These are phyloP conservation scores for Cossypha dichroa DNA, from an alignment of 2,797 vertebrate species.

Conservation along the genomic window DNA sequence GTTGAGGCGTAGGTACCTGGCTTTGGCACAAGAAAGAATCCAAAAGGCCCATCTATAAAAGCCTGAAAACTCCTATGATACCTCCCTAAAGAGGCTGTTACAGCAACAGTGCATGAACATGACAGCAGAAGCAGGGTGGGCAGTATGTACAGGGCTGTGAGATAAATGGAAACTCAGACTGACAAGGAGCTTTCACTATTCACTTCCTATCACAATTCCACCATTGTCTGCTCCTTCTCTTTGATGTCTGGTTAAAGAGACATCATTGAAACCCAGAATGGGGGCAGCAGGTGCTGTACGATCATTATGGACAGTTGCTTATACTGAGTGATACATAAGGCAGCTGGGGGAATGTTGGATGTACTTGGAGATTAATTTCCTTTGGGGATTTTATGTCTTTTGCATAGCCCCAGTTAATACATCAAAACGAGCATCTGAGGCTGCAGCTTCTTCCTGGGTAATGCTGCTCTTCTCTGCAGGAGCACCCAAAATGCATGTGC, in stretches of 20 bases:
- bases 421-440: background rate
- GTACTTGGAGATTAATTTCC: constrained; percentile 53
- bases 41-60: background rate
- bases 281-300: constrained; percentile 38
- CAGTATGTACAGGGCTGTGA: background rate
- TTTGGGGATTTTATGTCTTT: constrained; percentile 33
- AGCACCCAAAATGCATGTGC: background rate
- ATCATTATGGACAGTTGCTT: constrained; percentile 35
- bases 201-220: constrained; percentile 57
- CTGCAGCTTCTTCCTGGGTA: background rate
- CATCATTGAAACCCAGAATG: constrained; percentile 43
- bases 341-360: constrained; percentile 40
- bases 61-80: background rate
- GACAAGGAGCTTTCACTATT: constrained; percentile 57
- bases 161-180: constrained; percentile 45
- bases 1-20: background rate
- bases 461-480: background rate
- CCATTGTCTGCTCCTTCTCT: constrained; percentile 57
- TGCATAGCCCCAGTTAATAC: background rate
- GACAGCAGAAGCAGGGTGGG: background rate
- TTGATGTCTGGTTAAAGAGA: constrained; percentile 59
- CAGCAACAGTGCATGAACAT: background rate
- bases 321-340: background rate
- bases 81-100: background rate
- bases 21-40: background rate